Evolutionary conservation across 2,888 invertebrate genomes (phyloP).

Genomic region (Ormyrus pomaceus): DNA sequence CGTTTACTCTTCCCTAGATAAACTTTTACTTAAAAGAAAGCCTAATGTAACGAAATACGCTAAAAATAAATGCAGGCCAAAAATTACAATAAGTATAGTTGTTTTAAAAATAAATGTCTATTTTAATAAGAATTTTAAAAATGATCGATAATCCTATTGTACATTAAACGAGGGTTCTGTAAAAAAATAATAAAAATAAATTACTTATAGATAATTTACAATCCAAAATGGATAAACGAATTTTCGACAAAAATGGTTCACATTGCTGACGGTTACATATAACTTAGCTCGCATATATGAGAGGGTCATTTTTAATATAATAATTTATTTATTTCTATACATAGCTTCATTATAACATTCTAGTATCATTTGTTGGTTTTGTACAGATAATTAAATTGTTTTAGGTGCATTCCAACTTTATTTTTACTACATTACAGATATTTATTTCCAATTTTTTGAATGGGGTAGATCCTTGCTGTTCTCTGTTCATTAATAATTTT

Average conservation of each 20-base stretch:
- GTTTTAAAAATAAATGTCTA: slow-evolving; percentile 38
- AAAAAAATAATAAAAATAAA: slow-evolving; percentile 9
- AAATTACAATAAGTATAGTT: slow-evolving; percentile 43
- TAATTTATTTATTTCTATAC: no score
- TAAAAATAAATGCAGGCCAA: slow-evolving; percentile 39
- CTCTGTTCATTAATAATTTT: no score
- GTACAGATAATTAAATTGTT: no score
- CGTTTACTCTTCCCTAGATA: slow-evolving; percentile 2
- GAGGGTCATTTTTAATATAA: background rate
- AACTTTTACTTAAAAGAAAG: background rate
- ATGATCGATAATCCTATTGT: slow-evolving; percentile 2
- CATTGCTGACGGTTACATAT: background rate
- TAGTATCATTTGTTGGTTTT: no score
- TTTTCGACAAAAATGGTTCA: slow-evolving; percentile 10
- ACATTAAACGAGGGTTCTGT: background rate
- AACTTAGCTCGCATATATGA: background rate
- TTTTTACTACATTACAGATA: no score
- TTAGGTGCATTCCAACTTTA: no score
- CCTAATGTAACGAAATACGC: background rate
- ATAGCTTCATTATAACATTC: no score
- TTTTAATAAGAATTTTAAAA: slow-evolving; percentile 32
- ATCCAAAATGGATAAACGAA: background rate
- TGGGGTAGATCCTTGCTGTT: no score
- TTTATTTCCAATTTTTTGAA: no score
- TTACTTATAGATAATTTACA: slow-evolving; percentile 1